phyloP scores from a whole-genome alignment of 1,140 invertebrate genomes.

The Vollenhovia emeryi region DNA sequence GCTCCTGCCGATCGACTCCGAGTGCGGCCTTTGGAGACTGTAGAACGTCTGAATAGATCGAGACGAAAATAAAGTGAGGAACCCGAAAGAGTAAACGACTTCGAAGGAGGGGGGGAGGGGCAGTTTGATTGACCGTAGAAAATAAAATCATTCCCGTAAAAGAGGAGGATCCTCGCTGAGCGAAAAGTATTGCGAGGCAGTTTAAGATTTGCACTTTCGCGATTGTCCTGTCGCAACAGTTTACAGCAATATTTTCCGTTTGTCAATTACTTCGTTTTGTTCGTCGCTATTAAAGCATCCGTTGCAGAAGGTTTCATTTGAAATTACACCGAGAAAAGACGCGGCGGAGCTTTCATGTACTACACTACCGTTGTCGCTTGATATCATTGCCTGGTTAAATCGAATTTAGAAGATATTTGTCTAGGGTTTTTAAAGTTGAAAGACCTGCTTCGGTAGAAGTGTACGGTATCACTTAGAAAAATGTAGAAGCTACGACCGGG shows the following conservation, averaged over 20 bases:
- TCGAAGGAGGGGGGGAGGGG: neutral
- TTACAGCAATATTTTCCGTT: neutral
- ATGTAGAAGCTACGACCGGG: constrained; percentile 6
- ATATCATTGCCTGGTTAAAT: neutral
- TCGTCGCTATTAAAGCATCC: neutral
- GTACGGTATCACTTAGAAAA: constrained; percentile 47
- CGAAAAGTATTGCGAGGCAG: neutral
- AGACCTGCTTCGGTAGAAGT: constrained; percentile 1
- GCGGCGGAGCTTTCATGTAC: neutral
- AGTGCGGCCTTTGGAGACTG: constrained; percentile 79
- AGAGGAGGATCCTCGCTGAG: neutral
- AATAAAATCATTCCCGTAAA: neutral
- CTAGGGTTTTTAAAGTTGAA: constrained; percentile 37
- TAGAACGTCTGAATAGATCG: constrained; percentile 77
- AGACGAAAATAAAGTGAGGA: neutral
- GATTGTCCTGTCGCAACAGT: neutral
- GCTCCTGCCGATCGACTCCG: constrained; percentile 77
- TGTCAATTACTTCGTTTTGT: neutral
- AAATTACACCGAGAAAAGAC: neutral
- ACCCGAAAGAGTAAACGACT: neutral
- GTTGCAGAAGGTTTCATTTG: neutral
- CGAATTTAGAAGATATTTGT: constrained; percentile 44
- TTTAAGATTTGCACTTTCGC: neutral
- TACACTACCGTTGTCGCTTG: neutral
- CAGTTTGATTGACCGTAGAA: neutral